Evolutionary conservation across 2,113 vertebrate species (phyloP).

Genomic region (Paradoxurus hermaphroditus): DNA sequence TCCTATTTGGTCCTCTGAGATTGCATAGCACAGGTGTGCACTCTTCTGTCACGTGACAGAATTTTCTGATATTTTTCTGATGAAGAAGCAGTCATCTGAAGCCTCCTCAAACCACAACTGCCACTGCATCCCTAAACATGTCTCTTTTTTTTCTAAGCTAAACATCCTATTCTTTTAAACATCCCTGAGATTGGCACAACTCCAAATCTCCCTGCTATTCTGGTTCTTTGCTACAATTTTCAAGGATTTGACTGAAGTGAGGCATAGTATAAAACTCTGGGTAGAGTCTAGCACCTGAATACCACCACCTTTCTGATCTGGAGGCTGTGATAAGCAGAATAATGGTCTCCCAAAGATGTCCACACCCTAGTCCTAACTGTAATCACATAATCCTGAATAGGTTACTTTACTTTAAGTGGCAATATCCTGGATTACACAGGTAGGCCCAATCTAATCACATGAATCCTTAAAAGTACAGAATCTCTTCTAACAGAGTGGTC

Average conservation of each 20-base stretch:
- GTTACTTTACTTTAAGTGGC: neutral
- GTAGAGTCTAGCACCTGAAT: neutral
- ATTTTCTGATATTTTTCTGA: neutral
- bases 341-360: neutral
- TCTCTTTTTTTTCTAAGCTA: neutral
- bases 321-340: neutral
- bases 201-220: neutral
- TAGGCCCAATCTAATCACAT: neutral
- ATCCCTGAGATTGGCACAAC: neutral
- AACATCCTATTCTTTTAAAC: neutral
- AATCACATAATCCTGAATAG: neutral
- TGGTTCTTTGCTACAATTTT: neutral
- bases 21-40: neutral
- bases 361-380: neutral
- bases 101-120: neutral
- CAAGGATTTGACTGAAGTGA: neutral
- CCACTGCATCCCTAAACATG: neutral
- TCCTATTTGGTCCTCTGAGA: neutral
- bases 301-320: neutral
- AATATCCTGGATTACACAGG: neutral
- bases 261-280: neutral
- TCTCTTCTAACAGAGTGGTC: neutral
- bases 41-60: neutral
- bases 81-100: neutral
- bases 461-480: neutral